Evolutionary conservation across 2,888 invertebrate genomes (phyloP).

Genomic region (Tetragonisca angustula): DNA sequence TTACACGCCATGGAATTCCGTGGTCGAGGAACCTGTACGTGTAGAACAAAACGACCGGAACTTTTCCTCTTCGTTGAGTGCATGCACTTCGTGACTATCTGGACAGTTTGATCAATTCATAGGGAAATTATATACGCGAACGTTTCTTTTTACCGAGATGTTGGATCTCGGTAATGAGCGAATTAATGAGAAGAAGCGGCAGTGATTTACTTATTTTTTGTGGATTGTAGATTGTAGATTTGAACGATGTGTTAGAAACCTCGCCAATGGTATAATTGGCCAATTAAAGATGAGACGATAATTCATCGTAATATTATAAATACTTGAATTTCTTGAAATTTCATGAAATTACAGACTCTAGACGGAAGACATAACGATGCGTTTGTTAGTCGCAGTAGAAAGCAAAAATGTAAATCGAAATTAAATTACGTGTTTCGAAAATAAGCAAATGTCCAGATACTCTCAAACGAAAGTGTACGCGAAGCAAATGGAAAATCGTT

Average conservation of each 20-base stretch:
- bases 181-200: not conserved
- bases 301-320: too few relatives aligned
- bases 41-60: slow-evolving; percentile 24
- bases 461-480: too few relatives aligned
- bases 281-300: too few relatives aligned
- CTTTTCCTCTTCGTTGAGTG: not conserved
- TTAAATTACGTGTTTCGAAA: too few relatives aligned
- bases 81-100: not conserved
- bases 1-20: slow-evolving; percentile 20
- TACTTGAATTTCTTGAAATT: too few relatives aligned
- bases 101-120: not conserved
- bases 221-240: not conserved
- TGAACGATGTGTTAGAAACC: not conserved
- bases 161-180: not conserved
- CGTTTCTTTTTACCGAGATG: not conserved
- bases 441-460: too few relatives aligned
- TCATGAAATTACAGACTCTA: too few relatives aligned
- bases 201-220: not conserved
- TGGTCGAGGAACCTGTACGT: not conserved
- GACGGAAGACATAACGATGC: too few relatives aligned
- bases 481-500: not conserved
- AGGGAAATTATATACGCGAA: not conserved
- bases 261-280: too few relatives aligned
- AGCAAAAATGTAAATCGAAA: too few relatives aligned
- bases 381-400: too few relatives aligned